Evolutionary conservation across 2,888 invertebrate genomes (phyloP), one percentile per base, ranked within the genome.

Genomic region (Xestoiulus laeticollis): DNA sequence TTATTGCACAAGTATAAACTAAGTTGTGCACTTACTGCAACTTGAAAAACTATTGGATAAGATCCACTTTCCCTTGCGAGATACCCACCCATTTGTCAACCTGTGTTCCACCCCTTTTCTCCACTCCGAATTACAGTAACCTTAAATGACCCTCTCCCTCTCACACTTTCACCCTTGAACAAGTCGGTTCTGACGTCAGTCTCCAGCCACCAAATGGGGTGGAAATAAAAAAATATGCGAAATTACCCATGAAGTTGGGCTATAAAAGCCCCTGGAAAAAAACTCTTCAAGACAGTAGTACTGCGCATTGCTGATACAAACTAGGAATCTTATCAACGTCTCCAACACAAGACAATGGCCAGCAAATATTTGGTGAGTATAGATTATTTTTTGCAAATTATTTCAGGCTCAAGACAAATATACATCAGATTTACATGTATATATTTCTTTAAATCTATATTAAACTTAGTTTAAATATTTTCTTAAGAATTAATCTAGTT

Each of bases 111-210:
- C 68, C 68, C 68, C 68, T 68, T 26, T 10, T 26, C 26, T 68
- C 68, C 26, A 10, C 68, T n/a, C 10, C 26, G 68, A 26, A 3
- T 68, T 26, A 26, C 26, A 68, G 26, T 68, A 68, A 68, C 68
- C 68, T 68, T 68, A 68, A 68, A 26, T 68, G 68, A 68, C 68
- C 68, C 68, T 26, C 68, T 68, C 68, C 68, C 68, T 68, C 68
- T 68, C 68, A 68, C 68, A 68, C 68, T 68, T 68, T 68, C 68
- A 68, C 68, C 68, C 68, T 68, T 68, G 68, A 68, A 68, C 68
- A 68, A 1, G 59, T n/a, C 26, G 68, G 26, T 26, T 68, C 68
- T 68, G 68, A 68, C 68, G 68, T 68, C 68, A 68, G 0, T 26
- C 26, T 1, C 68, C 26, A 68, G 68, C 68, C 26, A 68, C 5